Base-by-base conservation (phyloP, 2,888 invertebrate genomes). In the Isoperla grammatica region DNA sequence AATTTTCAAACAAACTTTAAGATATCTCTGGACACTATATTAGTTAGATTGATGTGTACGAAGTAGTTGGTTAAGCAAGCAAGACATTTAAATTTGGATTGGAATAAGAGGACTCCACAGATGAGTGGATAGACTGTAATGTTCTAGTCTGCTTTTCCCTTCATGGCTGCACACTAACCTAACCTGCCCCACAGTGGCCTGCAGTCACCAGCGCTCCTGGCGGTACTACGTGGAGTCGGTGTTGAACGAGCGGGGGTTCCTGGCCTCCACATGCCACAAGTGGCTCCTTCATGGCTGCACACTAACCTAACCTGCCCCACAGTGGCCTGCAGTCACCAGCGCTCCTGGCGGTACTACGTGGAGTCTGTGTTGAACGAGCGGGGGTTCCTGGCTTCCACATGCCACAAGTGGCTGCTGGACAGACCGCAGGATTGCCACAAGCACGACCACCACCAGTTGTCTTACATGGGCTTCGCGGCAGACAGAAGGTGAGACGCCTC, bases 191-290 rank as follows among this genome's bases (percentile, higher is more conserved):
- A 29, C 29, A 90, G 90, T 87, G 69, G 85, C 85, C 9, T 90
- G 90, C 75, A 88, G 89, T 67, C 90, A 90, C 74, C 81, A 85
- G 64, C 80, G 88, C 39, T 83, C 90, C 0, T 89, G 90, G 89
- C 78, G 83, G 63, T 80, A 85, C 64, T 90, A 85, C 69, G 84
- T 82, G 1, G 90, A 90, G 71, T 87, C 90, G 0, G 74, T 90
- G 48, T 69, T 68, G 43, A 83, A 84, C 67, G 84, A 86, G 1
- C 69, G 70, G 20, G 86, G 86, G 1, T 90, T 90, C 72, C 85
- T 84, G 0, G 82, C 85, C 0, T 81, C 83, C 0, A 75, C 78
- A 48, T 90, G 90, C 66, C 65, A 67, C 40, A 70, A 68, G 61
- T 66, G 64, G 59, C 15, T 49, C 15, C 56, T n/a, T n/a, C n/a